Conservation (phyloP, 2,113 vertebrate species). For the Columba livia region DNA sequence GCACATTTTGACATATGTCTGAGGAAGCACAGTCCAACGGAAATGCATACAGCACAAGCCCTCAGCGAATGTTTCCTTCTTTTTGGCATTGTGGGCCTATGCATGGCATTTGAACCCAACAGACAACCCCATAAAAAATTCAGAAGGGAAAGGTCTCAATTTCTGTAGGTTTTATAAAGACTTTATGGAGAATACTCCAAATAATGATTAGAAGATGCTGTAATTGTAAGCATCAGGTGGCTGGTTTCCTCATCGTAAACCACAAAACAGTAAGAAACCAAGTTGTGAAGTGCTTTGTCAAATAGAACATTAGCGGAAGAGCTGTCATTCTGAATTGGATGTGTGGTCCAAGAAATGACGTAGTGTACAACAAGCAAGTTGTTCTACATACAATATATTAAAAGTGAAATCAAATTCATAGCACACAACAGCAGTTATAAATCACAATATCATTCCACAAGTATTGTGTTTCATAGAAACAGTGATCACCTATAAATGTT, state of each 20-base stretch:
- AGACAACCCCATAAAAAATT: not conserved
- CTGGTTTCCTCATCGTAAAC: not conserved
- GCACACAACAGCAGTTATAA: not conserved
- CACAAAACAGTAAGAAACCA: not conserved
- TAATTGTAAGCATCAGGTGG: not conserved
- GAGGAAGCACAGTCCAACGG: not conserved
- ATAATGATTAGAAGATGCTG: not conserved
- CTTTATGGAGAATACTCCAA: not conserved
- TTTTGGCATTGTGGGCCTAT: not conserved
- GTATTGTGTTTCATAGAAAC: not conserved
- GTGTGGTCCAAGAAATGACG: not conserved
- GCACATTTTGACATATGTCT: not conserved
- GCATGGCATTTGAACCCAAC: not conserved
- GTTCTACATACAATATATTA: not conserved
- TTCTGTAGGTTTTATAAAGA: not conserved
- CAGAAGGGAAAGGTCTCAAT: not conserved
- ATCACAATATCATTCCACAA: not conserved
- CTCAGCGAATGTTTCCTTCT: not conserved
- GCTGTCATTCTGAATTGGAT: rapidly evolving
- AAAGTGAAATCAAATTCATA: not conserved
- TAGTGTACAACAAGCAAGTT: not conserved
- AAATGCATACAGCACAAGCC: not conserved
- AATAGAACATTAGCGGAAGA: not conserved
- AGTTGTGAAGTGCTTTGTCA: not conserved
- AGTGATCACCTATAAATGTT: not conserved